Percentiles rank a stretch among this genome's conserved stretches.
These are phyloP conservation scores for Misgurnus anguillicaudatus DNA, from an alignment of 2,113 vertebrate genomes.

Conservation along the genomic window DNA sequence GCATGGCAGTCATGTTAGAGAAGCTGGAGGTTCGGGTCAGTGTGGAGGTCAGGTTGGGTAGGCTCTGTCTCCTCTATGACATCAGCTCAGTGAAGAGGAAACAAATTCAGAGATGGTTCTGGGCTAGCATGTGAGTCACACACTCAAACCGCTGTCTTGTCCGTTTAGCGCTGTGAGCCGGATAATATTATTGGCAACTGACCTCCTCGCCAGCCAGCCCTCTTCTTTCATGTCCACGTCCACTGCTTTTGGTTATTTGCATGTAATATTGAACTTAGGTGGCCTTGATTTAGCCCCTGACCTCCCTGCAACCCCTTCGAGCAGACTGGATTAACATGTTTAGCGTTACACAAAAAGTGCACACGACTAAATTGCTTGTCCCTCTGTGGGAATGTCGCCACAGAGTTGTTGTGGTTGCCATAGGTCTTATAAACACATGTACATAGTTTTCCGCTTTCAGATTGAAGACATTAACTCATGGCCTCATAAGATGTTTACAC, in stretches of 20 bases:
- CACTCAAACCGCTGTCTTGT: constrained; percentile 53
- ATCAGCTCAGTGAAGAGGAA: constrained; percentile 39
- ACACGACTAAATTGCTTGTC: too few species aligned
- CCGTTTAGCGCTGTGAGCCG: constrained; percentile 51
- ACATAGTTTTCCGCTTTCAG: too few species aligned
- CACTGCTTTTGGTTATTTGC: background rate
- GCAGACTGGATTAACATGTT: background rate
- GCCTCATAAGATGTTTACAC: too few species aligned
- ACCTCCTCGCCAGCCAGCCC: background rate
- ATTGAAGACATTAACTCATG: too few species aligned
- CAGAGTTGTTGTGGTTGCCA: too few species aligned
- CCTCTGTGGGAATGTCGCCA: too few species aligned
- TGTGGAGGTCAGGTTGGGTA: constrained; percentile 20
- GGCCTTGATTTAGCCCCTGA: background rate
- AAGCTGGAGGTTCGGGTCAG: constrained; percentile 1
- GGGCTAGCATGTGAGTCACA: constrained; percentile 57
- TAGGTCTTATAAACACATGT: too few species aligned
- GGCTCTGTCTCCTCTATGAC: constrained; percentile 8
- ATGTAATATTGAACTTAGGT: background rate
- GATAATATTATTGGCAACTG: constrained; percentile 52
- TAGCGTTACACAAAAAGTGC: background rate
- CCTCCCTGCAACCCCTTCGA: background rate
- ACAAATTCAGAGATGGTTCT: constrained; percentile 44
- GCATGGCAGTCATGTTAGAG: constrained; percentile 4
- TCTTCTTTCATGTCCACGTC: background rate